Evolutionary conservation across 1,140 invertebrate species (phyloP).

Genomic region (Dendroctonus valens): DNA sequence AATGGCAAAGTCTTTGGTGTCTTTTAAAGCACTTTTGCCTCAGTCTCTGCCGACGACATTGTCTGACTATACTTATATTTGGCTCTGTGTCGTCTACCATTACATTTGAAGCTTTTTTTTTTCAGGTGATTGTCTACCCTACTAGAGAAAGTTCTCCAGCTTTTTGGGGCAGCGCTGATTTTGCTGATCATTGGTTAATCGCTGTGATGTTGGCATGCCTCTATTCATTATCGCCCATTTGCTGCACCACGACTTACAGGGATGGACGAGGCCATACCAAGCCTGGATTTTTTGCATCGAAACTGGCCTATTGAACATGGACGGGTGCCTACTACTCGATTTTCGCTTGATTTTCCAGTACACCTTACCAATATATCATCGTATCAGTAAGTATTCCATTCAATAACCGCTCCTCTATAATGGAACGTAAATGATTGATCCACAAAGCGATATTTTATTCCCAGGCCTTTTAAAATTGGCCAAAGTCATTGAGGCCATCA

Average conservation of each 20-base stretch:
- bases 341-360: slow-evolving; percentile 82
- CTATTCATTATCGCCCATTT: slow-evolving; percentile 74
- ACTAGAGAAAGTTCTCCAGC: slow-evolving; percentile 73
- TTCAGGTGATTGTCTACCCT: slow-evolving; percentile 81
- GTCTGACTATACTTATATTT: too few species aligned
- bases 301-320: slow-evolving; percentile 73
- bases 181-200: slow-evolving; percentile 75
- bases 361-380: slow-evolving; percentile 76
- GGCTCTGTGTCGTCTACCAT: too few species aligned
- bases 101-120: slow-evolving; percentile 34
- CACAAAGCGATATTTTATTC: too few species aligned
- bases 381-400: slow-evolving; percentile 58
- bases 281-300: slow-evolving; percentile 72
- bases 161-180: slow-evolving; percentile 69
- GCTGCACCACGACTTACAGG: slow-evolving; percentile 56
- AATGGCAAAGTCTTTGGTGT: too few species aligned
- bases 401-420: too few species aligned
- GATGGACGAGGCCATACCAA: slow-evolving; percentile 47
- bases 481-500: too few species aligned
- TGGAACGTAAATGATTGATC: too few species aligned
- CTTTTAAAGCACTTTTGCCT: too few species aligned
- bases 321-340: slow-evolving; percentile 77
- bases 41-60: too few species aligned
- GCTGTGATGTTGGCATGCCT: slow-evolving; percentile 73
- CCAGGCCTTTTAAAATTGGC: too few species aligned